A percentile compares a stretch with the other conserved stretches of the same genome.
Evolutionary conservation across 2,113 vertebrate species (phyloP).

Genomic region (Spizaetus ornatus): DNA sequence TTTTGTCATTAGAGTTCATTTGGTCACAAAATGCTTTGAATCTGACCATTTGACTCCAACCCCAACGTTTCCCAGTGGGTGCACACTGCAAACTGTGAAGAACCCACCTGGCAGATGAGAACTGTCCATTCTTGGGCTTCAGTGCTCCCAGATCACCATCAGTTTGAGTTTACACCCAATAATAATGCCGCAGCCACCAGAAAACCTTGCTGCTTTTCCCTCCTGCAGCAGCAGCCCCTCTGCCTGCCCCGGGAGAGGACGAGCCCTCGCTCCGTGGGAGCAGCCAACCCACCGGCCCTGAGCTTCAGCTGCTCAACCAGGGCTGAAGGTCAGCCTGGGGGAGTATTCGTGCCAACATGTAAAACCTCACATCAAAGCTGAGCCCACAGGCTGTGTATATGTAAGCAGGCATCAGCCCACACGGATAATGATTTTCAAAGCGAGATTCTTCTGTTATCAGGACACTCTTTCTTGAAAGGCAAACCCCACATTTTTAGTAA

Average conservation of each 20-base stretch:
- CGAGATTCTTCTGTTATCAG: not conserved
- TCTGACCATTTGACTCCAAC: not conserved
- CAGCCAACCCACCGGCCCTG: not conserved
- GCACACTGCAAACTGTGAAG: not conserved
- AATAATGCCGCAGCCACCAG: not conserved
- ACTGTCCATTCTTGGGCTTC: not conserved
- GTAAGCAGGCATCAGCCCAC: not conserved
- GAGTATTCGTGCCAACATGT: not conserved
- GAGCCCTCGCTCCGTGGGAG: not conserved
- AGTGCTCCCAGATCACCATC: not conserved
- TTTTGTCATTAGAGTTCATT: not conserved
- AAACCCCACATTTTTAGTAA: not conserved
- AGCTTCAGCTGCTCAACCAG: conserved; percentile 32
- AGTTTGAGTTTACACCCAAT: not conserved
- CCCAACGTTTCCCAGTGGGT: not conserved
- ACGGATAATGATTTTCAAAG: not conserved
- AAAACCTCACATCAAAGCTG: not conserved
- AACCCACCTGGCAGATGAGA: not conserved
- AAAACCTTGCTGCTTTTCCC: not conserved
- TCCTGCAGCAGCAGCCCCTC: not conserved
- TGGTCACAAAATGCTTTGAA: not conserved
- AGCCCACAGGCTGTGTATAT: not conserved
- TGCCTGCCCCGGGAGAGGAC: not conserved
- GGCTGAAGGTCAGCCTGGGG: conserved; percentile 34
- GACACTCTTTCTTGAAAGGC: not conserved